phyloP scores from a whole-genome alignment of 2,888 invertebrate species.

The Synanthedon formicaeformis region DNA sequence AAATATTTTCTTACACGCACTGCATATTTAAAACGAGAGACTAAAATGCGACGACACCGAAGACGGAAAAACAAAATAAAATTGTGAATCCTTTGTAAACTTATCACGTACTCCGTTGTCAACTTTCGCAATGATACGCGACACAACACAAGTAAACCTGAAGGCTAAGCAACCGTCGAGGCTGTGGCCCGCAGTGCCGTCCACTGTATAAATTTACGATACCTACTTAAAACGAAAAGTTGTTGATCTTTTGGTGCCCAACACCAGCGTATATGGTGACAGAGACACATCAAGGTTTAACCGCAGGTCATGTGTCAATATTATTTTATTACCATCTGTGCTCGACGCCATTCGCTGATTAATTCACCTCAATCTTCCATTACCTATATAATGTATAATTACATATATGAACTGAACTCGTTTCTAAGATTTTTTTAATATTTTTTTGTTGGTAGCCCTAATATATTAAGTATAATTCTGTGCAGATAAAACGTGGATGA shows the following conservation, averaged over 20 bases:
- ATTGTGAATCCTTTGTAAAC: conserved; percentile 46
- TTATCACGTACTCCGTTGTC: conserved; percentile 57
- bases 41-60: conserved; percentile 1
- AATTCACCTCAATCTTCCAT: too few species aligned
- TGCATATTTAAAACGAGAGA: neutral
- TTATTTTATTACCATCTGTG: neutral
- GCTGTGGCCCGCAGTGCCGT: conserved; percentile 4
- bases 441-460: too few species aligned
- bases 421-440: too few species aligned
- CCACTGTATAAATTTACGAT: neutral
- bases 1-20: neutral
- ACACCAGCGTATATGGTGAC: neutral
- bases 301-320: neutral
- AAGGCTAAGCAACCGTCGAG: conserved; percentile 46
- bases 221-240: neutral
- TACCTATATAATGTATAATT: too few species aligned
- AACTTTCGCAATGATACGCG: conserved; percentile 65
- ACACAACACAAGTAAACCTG: conserved; percentile 50
- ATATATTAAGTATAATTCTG: too few species aligned
- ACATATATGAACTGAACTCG: too few species aligned
- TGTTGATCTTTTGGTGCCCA: neutral
- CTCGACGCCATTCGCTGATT: neutral
- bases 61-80: conserved; percentile 24
- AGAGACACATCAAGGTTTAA: neutral
- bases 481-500: too few species aligned